These are phyloP conservation scores for Myanophis thanlyinensis DNA, from an alignment of 2,113 vertebrate genomes.

Conservation along the genomic window DNA sequence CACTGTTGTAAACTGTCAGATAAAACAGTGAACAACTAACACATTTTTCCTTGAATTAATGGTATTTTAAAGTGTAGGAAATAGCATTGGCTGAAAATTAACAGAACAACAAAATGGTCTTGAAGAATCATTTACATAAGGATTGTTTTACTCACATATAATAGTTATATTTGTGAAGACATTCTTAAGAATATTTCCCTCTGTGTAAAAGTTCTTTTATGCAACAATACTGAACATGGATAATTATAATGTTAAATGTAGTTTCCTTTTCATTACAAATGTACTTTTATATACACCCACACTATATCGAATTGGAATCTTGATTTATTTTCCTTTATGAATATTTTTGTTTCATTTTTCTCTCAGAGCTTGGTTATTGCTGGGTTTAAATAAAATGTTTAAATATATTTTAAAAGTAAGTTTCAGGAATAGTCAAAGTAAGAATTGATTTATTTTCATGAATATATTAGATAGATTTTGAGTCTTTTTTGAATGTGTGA, in stretches of 20 bases:
- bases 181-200: neutral
- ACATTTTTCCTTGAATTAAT: neutral
- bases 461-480: neutral
- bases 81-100: neutral
- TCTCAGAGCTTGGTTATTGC: neutral
- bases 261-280: neutral
- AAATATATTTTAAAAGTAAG: neutral
- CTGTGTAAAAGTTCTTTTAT: neutral
- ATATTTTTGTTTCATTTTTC: neutral
- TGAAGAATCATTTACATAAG: neutral
- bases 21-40: neutral
- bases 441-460: neutral
- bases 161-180: neutral
- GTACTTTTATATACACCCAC: neutral
- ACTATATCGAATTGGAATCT: neutral
- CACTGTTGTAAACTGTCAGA: neutral
- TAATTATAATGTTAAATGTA: neutral
- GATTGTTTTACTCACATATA: neutral
- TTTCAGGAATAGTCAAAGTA: neutral
- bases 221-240: neutral
- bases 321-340: neutral
- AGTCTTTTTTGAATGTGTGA: neutral
- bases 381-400: neutral
- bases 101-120: neutral
- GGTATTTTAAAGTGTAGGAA: neutral